Conservation (phyloP, 2,888 invertebrate genomes). For the Leptopterna dolabrata region DNA sequence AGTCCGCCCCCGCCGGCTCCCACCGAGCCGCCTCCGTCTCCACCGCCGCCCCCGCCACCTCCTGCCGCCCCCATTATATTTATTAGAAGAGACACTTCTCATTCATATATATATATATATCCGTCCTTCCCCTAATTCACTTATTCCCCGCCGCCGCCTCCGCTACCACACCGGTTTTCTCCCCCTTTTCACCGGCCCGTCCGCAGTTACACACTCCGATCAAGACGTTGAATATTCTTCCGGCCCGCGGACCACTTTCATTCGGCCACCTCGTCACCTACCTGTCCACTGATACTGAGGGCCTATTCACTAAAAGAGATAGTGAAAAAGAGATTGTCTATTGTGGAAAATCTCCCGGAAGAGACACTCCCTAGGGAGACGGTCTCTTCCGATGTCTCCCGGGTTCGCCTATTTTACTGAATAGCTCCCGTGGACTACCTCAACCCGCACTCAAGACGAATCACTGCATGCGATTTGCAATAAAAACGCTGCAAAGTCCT, state of each 20-base stretch:
- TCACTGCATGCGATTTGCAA: too few relatives aligned
- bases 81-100: conserved; percentile 52
- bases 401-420: too few relatives aligned
- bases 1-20: conserved; percentile 39
- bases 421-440: too few relatives aligned
- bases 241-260: conserved; percentile 9
- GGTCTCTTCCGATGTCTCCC: too few relatives aligned
- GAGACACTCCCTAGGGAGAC: too few relatives aligned
- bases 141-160: conserved; percentile 12
- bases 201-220: conserved; percentile 46
- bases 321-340: too few relatives aligned
- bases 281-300: neutral
- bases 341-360: too few relatives aligned
- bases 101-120: conserved; percentile 52
- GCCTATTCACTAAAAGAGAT: too few relatives aligned
- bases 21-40: neutral
- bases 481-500: too few relatives aligned
- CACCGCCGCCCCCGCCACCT: neutral
- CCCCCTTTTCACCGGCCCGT: conserved; percentile 11
- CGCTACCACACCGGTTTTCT: neutral
- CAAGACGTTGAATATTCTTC: conserved; percentile 45
- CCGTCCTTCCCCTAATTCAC: conserved; percentile 46
- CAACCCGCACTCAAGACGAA: too few relatives aligned
- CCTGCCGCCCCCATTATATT: conserved; percentile 41
- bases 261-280: neutral